These are phyloP conservation scores for Panagrolaimus sp. DNA, from an alignment of 1,140 invertebrate genomes.

Conservation along the genomic window DNA sequence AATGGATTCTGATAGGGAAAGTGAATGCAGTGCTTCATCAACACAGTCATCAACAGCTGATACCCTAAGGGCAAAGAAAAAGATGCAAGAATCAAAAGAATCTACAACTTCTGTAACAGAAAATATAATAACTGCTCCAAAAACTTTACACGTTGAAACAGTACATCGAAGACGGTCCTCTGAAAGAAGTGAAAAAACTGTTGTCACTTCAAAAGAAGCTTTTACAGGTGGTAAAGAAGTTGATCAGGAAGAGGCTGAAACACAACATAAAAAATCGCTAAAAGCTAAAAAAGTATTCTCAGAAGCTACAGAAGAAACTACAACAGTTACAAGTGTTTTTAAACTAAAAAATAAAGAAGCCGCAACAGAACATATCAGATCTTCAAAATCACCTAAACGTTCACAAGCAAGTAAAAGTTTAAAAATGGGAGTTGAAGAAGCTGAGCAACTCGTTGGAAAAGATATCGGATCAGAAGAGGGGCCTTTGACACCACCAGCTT, in stretches of 20 bases:
- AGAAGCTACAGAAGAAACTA: background rate
- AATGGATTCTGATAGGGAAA: background rate
- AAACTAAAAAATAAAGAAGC: background rate
- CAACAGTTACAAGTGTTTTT: background rate
- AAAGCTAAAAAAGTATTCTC: background rate
- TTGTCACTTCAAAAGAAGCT: background rate
- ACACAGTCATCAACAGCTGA: background rate
- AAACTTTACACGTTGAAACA: background rate
- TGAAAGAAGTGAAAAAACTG: constrained; percentile 2
- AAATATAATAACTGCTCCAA: background rate
- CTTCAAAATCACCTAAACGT: background rate
- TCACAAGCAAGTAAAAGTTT: background rate
- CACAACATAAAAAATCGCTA: background rate
- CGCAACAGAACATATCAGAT: background rate
- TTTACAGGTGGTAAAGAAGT: background rate
- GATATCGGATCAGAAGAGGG: background rate
- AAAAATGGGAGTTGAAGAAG: no score
- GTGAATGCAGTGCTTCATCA: background rate
- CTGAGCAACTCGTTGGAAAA: no score
- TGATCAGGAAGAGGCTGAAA: background rate
- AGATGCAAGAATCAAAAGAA: constrained; percentile 5
- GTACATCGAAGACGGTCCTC: constrained; percentile 3
- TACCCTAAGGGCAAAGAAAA: background rate
- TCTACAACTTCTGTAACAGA: background rate
- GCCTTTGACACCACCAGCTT: background rate